Percentiles rank a stretch among this genome's conserved stretches.
Evolutionary conservation across 2,888 invertebrate genomes (phyloP).

Genomic region (Dryobota labecula): DNA sequence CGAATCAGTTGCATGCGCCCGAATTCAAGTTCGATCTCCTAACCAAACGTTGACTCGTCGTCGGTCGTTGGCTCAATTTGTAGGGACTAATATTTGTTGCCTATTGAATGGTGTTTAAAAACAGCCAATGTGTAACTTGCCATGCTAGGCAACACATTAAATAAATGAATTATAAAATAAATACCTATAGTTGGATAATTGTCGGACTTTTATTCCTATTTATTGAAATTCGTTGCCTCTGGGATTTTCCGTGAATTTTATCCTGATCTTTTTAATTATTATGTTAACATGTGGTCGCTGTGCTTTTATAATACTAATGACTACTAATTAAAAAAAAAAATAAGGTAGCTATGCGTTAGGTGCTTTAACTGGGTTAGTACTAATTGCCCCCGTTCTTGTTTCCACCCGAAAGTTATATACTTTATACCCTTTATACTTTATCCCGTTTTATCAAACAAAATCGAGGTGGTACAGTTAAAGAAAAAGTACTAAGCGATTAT

Average conservation of each 20-base stretch:
- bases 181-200: slow-evolving; percentile 12
- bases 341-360: neutral
- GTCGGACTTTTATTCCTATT: slow-evolving; percentile 26
- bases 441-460: no score
- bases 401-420: no score
- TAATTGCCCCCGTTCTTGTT: no score
- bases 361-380: neutral
- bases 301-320: neutral
- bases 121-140: neutral
- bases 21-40: neutral
- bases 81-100: neutral
- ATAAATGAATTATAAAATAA: slow-evolving; percentile 12
- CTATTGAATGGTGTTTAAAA: neutral
- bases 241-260: slow-evolving; percentile 17
- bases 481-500: no score
- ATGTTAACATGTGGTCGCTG: no score
- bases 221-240: neutral
- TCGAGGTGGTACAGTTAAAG: no score
- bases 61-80: neutral
- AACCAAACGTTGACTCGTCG: neutral
- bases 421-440: no score
- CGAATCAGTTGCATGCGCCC: neutral
- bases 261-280: neutral
- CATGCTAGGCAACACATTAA: neutral
- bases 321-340: neutral